Evolutionary conservation across 2,797 vertebrate species (phyloP).

Genomic region (Otolemur crassicaudatus): DNA sequence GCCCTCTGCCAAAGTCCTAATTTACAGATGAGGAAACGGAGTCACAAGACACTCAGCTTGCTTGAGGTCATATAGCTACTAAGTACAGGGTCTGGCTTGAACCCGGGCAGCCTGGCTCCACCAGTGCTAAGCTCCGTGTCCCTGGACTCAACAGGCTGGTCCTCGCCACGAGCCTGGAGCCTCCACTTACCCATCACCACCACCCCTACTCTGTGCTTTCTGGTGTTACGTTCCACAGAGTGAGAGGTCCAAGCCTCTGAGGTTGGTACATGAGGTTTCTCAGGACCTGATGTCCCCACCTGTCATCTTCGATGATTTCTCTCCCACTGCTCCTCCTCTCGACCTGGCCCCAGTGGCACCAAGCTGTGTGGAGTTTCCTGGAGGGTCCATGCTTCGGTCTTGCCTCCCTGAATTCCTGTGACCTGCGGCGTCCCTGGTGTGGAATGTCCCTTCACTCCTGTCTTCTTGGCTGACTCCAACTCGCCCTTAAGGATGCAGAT

Average conservation of each 20-base stretch:
- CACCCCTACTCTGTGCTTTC: background rate
- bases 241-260: background rate
- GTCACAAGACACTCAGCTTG: background rate
- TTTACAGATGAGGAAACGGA: background rate
- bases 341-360: rapidly evolving
- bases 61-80: background rate
- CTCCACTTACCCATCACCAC: background rate
- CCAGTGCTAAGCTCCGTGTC: rapidly evolving
- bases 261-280: background rate
- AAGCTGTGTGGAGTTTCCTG: background rate
- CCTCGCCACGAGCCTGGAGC: too few species aligned
- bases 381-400: background rate
- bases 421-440: background rate
- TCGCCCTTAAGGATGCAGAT: background rate
- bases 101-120: background rate
- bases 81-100: background rate
- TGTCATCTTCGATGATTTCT: background rate
- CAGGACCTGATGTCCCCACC: rapidly evolving
- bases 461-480: background rate
- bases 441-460: background rate
- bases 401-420: background rate
- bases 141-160: rapidly evolving
- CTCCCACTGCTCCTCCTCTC: background rate
- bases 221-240: background rate
- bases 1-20: too few species aligned